Percentiles rank a stretch among this genome's conserved stretches.
These are phyloP conservation scores for Alces alces DNA, from an alignment of 2,113 vertebrate genomes.

Conservation along the genomic window DNA sequence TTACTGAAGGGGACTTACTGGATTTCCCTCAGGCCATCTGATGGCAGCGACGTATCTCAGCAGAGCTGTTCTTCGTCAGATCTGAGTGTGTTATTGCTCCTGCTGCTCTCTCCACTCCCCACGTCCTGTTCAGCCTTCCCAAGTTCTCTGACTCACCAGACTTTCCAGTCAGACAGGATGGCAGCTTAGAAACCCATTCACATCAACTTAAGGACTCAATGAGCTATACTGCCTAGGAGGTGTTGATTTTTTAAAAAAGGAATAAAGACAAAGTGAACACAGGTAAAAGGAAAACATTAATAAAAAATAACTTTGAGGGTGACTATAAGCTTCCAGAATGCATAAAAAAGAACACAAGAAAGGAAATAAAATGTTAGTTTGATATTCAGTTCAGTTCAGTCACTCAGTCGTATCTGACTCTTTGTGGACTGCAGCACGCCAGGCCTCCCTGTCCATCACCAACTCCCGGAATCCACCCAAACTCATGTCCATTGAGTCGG, in stretches of 20 bases:
- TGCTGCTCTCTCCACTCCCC: fast-evolving
- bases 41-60: neutral
- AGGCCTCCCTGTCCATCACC: neutral
- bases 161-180: neutral
- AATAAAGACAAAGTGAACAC: neutral
- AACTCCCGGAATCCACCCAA: neutral
- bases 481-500: neutral
- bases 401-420: neutral
- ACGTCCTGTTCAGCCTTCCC: fast-evolving
- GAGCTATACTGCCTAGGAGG: neutral
- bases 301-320: neutral
- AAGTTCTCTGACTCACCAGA: neutral
- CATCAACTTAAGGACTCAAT: neutral
- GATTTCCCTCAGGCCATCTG: neutral
- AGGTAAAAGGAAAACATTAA: neutral
- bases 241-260: neutral
- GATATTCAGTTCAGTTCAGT: neutral
- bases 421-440: fast-evolving
- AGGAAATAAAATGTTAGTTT: neutral
- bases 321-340: neutral
- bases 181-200: neutral
- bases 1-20: neutral
- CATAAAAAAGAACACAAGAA: neutral
- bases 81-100: fast-evolving
- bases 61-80: neutral